These are phyloP conservation scores for Heliconius hewitsoni DNA, from an alignment of 1,140 invertebrate species.

Conservation along the genomic window DNA sequence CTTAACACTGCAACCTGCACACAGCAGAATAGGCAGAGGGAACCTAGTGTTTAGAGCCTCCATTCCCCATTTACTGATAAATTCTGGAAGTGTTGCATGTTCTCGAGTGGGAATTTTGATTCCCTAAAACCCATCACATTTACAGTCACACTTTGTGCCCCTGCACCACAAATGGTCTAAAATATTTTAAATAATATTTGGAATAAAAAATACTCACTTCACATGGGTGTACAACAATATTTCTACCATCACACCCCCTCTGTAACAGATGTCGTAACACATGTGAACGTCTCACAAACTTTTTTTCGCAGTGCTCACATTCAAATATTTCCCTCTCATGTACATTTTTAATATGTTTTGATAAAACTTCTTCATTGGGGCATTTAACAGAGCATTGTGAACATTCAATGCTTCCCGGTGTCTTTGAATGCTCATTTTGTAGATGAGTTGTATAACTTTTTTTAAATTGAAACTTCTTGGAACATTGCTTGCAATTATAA, in stretches of 20 bases:
- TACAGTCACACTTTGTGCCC: no score
- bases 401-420: slow-evolving; percentile 59
- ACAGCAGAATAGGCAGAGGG: no score
- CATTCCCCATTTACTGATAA: no score
- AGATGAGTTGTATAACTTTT: slow-evolving; percentile 55
- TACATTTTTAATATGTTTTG: slow-evolving; percentile 54
- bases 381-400: slow-evolving; percentile 55
- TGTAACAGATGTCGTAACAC: slow-evolving; percentile 66
- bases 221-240: slow-evolving; percentile 51
- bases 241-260: slow-evolving; percentile 64
- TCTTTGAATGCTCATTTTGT: slow-evolving; percentile 61
- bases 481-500: slow-evolving; percentile 59
- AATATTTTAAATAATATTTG: slow-evolving; percentile 1
- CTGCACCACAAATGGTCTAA: neutral
- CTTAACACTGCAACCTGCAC: no score
- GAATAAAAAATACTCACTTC: slow-evolving; percentile 52
- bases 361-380: slow-evolving; percentile 51
- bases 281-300: slow-evolving; percentile 66
- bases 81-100: no score
- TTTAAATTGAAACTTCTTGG: slow-evolving; percentile 66
- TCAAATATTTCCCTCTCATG: slow-evolving; percentile 58
- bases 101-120: no score
- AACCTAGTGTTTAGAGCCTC: no score
- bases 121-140: no score
- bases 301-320: slow-evolving; percentile 60